Percentiles rank a stretch among this genome's conserved stretches.
Evolutionary conservation across 2,888 invertebrate genomes (phyloP).

Genomic region (Nemurella pictetii): DNA sequence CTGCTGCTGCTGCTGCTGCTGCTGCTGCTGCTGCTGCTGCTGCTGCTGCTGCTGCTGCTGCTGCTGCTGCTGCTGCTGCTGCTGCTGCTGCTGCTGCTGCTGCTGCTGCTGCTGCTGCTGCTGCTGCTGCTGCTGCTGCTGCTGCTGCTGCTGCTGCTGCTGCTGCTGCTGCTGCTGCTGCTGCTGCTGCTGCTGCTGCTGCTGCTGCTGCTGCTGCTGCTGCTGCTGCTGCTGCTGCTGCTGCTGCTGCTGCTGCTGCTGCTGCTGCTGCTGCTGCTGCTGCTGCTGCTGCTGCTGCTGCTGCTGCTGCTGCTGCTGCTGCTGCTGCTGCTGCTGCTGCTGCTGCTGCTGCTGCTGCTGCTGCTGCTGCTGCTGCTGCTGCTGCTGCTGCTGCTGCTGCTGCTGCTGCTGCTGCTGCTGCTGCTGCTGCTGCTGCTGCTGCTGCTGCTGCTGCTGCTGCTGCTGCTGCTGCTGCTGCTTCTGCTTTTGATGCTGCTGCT

Average conservation of each 20-base stretch:
- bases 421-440: slow-evolving; percentile 29
- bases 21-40: background rate
- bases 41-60: slow-evolving; percentile 15
- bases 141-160: slow-evolving; percentile 25
- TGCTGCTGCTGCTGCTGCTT: no score
- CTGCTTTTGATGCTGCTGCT: no score
- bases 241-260: slow-evolving; percentile 17
- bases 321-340: slow-evolving; percentile 2
- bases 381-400: slow-evolving; percentile 14
- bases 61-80: slow-evolving; percentile 31
- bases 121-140: slow-evolving; percentile 33
- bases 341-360: slow-evolving; percentile 23
- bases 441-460: slow-evolving; percentile 9
- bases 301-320: slow-evolving; percentile 20
- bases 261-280: slow-evolving; percentile 21
- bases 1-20: slow-evolving; percentile 25
- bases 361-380: slow-evolving; percentile 13
- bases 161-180: slow-evolving; percentile 16
- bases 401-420: slow-evolving; percentile 32
- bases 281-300: slow-evolving; percentile 20
- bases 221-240: slow-evolving; percentile 29
- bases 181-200: slow-evolving; percentile 26
- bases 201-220: slow-evolving; percentile 15
- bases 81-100: slow-evolving; percentile 26
- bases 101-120: slow-evolving; percentile 30